A percentile compares a stretch with the other conserved stretches of the same genome.
These are phyloP conservation scores for Leucoma salicis DNA, from an alignment of 2,888 invertebrate genomes.

Conservation along the genomic window DNA sequence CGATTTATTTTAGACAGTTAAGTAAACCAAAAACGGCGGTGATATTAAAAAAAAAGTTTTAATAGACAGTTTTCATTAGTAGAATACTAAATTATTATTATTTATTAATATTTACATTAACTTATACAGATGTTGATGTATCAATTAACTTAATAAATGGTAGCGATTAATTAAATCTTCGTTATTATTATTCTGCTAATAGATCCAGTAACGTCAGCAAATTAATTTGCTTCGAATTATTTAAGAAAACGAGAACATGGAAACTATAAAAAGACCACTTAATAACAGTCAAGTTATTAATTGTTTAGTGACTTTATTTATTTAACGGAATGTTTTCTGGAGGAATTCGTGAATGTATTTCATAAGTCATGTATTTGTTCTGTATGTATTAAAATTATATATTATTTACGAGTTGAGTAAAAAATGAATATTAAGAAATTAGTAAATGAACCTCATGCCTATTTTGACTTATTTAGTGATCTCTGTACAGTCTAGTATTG, in stretches of 20 bases:
- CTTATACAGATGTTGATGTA: neutral
- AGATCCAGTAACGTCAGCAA: slow-evolving; percentile 1
- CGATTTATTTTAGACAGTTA: neutral
- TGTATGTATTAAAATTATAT: too few species aligned
- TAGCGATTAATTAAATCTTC: slow-evolving; percentile 1
- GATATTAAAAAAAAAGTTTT: neutral
- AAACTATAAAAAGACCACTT: neutral
- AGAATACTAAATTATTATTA: neutral
- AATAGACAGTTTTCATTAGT: neutral
- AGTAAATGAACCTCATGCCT: too few species aligned
- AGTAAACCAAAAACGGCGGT: neutral
- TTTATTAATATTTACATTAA: neutral
- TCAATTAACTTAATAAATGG: neutral
- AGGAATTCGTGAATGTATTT: too few species aligned
- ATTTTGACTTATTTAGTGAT: too few species aligned
- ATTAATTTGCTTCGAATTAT: slow-evolving; percentile 5
- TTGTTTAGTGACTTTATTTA: too few species aligned
- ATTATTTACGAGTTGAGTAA: too few species aligned
- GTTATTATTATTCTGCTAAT: neutral
- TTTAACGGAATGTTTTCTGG: too few species aligned
- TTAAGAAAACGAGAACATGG: slow-evolving; percentile 2
- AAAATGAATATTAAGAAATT: too few species aligned
- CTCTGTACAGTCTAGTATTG: too few species aligned
- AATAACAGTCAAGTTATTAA: neutral
- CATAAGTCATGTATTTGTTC: too few species aligned